These are phyloP conservation scores for Theodoxus fluviatilis DNA, from an alignment of 2,888 invertebrate species.

Conservation along the genomic window DNA sequence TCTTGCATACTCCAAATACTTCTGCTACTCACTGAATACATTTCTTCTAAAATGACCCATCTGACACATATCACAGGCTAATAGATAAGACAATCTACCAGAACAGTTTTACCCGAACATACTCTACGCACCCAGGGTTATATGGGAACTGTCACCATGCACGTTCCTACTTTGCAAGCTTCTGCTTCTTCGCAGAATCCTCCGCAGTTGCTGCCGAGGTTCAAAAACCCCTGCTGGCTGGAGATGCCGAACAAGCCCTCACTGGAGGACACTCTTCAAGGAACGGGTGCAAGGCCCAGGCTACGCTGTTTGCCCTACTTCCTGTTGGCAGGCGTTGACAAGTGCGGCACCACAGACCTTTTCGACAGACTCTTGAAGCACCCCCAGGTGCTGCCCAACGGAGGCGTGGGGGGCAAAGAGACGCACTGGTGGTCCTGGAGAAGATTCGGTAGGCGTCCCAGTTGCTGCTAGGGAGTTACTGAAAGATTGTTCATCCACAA, in stretches of 20 bases:
- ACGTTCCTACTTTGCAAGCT: no score
- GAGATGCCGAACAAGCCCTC: neutral
- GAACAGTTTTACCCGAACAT: no score
- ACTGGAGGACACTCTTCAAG: neutral
- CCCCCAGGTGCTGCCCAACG: conserved; percentile 28
- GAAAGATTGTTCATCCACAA: neutral
- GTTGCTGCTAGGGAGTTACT: neutral
- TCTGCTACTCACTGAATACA: no score
- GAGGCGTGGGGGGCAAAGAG: conserved; percentile 35
- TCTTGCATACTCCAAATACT: no score
- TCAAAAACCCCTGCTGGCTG: conserved; percentile 40
- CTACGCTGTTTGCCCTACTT: conserved; percentile 39
- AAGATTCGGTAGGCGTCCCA: conserved; percentile 33
- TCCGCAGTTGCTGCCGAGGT: conserved; percentile 29
- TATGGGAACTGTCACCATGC: no score
- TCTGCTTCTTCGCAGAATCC: conserved; percentile 29
- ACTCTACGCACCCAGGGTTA: no score
- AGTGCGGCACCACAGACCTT: conserved; percentile 40
- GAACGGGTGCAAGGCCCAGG: neutral
- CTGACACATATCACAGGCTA: no score
- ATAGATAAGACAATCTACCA: no score
- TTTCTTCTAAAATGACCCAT: no score
- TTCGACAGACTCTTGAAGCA: conserved; percentile 34
- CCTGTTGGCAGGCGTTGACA: conserved; percentile 38
- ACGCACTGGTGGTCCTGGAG: conserved; percentile 43